Evolutionary conservation across 35 echinoderm and acorn worm species (phyloP), one percentile per base, ranked within the genome.

Genomic region (Strongylocentrotus purpuratus): DNA sequence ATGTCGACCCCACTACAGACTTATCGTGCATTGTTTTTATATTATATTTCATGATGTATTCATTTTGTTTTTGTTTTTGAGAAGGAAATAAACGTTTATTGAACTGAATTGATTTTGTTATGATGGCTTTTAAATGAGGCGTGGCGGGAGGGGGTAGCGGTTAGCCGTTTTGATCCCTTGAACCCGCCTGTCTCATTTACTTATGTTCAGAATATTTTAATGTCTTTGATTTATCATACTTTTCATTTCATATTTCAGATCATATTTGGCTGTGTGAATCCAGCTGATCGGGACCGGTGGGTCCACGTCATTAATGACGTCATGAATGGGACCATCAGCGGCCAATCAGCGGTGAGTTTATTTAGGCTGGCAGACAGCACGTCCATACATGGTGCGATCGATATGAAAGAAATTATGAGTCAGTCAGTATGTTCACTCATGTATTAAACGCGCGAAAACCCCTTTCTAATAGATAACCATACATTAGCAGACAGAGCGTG

Each of bases 251-350:
- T 95, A 12, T 46, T 95, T 95, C 46, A 86, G 85, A 86, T 95
- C 15, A 86, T 95, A 86, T 95, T 95, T 88, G 33, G 85, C 20
- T 95, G 94, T 95, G 70, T 35, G 28, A 78, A 95, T 50, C 70
- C 70, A 46, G 96, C 94, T 32, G 94, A 97, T 32, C 65, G 90
- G 20, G 94, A 97, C 46, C 48, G 93, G 31, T 97, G 94, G 96
- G 85, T 97, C 9, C 85, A 95, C 47, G 92, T 87, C 71, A 97
- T 97, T 25, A 97, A 95, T 97, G 96, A 97, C 96, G 88, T 97
- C 91, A 95, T 97, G 45, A 95, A 92, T 55, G 91, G 31, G 9
- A 92, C 92, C 17, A 95, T 90, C 48, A 92, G 28, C 88, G 31
- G 86, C 95, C 47, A 47, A 15, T 61, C 31, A 58, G 33, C 88